Base-by-base conservation (phyloP, 2,888 invertebrate species). In the Gibbula magus region DNA sequence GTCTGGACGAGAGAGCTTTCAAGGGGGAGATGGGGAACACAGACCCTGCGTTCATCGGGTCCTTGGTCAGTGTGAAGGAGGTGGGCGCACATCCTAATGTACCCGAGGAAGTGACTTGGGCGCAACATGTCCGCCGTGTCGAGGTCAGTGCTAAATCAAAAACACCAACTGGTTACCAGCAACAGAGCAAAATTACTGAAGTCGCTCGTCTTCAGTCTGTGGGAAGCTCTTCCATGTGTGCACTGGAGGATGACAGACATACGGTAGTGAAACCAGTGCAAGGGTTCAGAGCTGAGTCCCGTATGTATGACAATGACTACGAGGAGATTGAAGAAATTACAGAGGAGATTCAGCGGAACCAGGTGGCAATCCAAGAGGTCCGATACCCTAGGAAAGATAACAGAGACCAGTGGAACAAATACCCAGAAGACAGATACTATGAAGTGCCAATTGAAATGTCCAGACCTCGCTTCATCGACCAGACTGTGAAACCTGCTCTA, bases 291-390 rank as follows among this genome's bases (percentile, higher is more conserved):
- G 61, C 61, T 2, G 61, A 22, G 18, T 25, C 61, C 25, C 29
- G 78, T 78, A 79, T 84, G 45, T 84, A 84, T 29, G 86, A 88
- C 16, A 84, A 86, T 53, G 86, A 87, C 16, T 87, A 86, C 67
- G 88, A 89, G 66, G 90, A 90, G 20, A 84, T 86, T 29, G 83
- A 85, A 16, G 74, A 83, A 70, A 83, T 85, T n/a, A 83, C 82
- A 20, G 85, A 85, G 61, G 77, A 83, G 29, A 80, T 83, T 7
- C 74, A 80, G 20, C 51, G 77, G 32, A 66, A 75, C 29, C 61
- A 61, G 1, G 25, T 29, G 4, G 61, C 25, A 22, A 61, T 61
- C 25, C 61, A 61, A 29, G 29, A 61, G 18, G 18, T 61, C 61
- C 61, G 61, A 16, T 61, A 61, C 61, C 61, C 61, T 0, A 25